phyloP scores from a whole-genome alignment of 92 coral and sea anemone species.

The Actinernus sp. region DNA sequence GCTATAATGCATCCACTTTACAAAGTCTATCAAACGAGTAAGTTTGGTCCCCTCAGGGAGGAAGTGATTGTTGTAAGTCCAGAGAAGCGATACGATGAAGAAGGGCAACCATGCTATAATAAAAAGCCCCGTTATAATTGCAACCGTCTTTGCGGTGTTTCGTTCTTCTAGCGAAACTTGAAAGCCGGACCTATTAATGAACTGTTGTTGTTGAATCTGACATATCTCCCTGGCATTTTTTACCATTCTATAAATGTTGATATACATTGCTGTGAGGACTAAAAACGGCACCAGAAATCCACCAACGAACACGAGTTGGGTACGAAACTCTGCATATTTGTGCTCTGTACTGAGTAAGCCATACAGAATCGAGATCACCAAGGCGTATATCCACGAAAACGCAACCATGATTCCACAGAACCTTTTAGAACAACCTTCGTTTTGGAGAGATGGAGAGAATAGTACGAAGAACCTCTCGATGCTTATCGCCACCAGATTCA shows the following conservation, averaged over 20 bases:
- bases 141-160: conserved; percentile 65
- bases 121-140: conserved; percentile 64
- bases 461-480: conserved; percentile 63
- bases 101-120: conserved; percentile 79
- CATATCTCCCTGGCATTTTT: conserved; percentile 31
- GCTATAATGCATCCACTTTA: conserved; percentile 83
- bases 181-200: conserved; percentile 5
- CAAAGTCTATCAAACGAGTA: conserved; percentile 66
- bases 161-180: conserved; percentile 19
- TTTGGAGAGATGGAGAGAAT: conserved; percentile 44
- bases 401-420: conserved; percentile 44
- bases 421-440: conserved; percentile 25
- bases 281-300: conserved; percentile 70
- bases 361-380: conserved; percentile 35
- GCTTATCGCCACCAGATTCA: conserved; percentile 74
- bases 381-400: conserved; percentile 63
- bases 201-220: conserved; percentile 18
- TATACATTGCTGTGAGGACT: conserved; percentile 45
- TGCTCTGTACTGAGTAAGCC: conserved; percentile 14
- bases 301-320: conserved; percentile 53
- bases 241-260: conserved; percentile 46
- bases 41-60: conserved; percentile 39
- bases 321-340: too few relatives aligned
- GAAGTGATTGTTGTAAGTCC: conserved; percentile 31
- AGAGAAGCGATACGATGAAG: conserved; percentile 73